Conservation (phyloP, 2,797 vertebrate species). For the Podarcis siculus region DNA sequence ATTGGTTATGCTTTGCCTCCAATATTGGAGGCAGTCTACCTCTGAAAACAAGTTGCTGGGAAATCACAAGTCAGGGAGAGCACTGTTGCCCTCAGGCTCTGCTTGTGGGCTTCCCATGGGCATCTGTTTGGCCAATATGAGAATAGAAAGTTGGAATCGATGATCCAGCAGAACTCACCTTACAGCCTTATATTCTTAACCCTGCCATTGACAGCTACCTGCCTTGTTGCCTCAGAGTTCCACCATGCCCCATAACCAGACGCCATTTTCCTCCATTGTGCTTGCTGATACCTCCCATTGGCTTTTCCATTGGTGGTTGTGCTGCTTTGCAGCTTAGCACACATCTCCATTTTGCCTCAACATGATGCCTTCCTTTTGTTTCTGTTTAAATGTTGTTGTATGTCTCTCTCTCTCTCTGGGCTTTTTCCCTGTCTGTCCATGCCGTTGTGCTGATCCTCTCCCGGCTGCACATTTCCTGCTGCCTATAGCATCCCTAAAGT, state of each 20-base stretch:
- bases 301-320: conserved; percentile 48
- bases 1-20: not conserved
- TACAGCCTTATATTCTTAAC: not conserved
- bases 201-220: conserved; percentile 22
- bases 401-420: conserved; percentile 70
- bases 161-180: no score
- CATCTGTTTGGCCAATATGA: no score
- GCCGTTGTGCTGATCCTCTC: conserved; percentile 75
- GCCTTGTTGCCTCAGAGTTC: conserved; percentile 23
- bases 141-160: no score
- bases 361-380: conserved; percentile 77
- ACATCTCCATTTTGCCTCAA: conserved; percentile 68
- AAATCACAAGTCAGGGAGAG: no score
- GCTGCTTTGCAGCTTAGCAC: conserved; percentile 65
- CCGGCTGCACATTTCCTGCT: conserved; percentile 80
- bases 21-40: no score
- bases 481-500: conserved; percentile 96
- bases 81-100: no score
- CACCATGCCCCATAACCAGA: conserved; percentile 35
- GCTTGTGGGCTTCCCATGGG: no score
- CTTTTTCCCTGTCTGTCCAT: conserved; percentile 77
- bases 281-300: conserved; percentile 66
- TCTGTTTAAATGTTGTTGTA: conserved; percentile 80
- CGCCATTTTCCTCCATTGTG: conserved; percentile 58
- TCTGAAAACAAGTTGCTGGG: no score